Base-by-base conservation (phyloP, 2,113 vertebrate species). In the Dromiciops gliroides region DNA sequence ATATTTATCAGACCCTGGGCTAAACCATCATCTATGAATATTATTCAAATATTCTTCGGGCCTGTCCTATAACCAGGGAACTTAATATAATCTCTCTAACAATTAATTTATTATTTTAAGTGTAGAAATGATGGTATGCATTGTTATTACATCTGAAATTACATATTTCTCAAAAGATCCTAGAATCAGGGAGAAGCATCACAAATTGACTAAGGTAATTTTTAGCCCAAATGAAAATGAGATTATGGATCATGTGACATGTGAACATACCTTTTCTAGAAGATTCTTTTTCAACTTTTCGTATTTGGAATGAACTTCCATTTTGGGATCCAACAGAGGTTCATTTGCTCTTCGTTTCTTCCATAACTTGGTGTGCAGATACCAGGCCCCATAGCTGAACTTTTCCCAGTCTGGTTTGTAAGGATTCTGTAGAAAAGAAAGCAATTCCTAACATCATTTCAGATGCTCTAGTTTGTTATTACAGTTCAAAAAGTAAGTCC, bases 381-480 rank as follows among this genome's bases (percentile, higher is more conserved):
- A 98, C 98, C 98, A 98, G 1, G 97, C 94, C 12, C 98, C 98
- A 8, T 98, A 98, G n/a, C 92, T 97, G 50, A 96, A 97, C 91
- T 98, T 98, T 53, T 94, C 94, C 94, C 2, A 48, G 90, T 94
- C 93, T 3, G 96, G 93, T 37, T 96, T 96, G 51, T 2, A 26
- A 89, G 92, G 49, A 51, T 96, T 96, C 97, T 98, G 50, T 31
- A 94, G 92, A 75, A 95, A 92, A 93, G 49, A 92, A 95, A 51
- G n/a, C 8, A 51, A 95, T 94, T 90, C 9, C 60, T 14, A 44
- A 26, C 5, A 47, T 48, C 8, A 23, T 67, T 92, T 83, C 19
- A 23, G 3, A 25, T 95, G 47, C 49, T 92, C 92, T 94, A 31
- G 2, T 90, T 91, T 95, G 16, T 94, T 37, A 12, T 92, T 95